Conservation (phyloP, 2,888 invertebrate genomes). For the Trilocha varians region DNA sequence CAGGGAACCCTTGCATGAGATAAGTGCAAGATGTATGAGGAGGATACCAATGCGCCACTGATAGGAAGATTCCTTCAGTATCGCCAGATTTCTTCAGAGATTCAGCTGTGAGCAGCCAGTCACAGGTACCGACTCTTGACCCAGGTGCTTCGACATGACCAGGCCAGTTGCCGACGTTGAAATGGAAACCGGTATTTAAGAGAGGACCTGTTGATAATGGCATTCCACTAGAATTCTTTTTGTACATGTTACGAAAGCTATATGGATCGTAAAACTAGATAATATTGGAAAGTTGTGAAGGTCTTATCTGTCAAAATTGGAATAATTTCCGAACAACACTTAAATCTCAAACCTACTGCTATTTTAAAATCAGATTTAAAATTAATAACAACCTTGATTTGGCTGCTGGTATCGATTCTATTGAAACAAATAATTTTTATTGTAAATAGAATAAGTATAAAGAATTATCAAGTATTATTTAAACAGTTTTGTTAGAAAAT, state of each 20-base stretch:
- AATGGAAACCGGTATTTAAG: conserved; percentile 93
- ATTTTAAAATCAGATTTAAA: too few relatives aligned
- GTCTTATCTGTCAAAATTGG: too few relatives aligned
- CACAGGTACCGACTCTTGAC: conserved; percentile 88
- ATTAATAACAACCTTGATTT: too few relatives aligned
- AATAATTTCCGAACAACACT: too few relatives aligned
- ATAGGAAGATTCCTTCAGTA: conserved; percentile 90
- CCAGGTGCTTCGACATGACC: conserved; percentile 93
- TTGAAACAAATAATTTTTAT: too few relatives aligned
- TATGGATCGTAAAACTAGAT: not conserved
- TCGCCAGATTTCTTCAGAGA: conserved; percentile 84
- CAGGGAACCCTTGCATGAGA: conserved; percentile 87
- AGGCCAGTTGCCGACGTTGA: conserved; percentile 95
- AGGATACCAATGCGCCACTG: conserved; percentile 95
- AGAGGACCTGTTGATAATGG: conserved; percentile 76
- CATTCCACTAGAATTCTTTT: not conserved
- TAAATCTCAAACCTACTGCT: too few relatives aligned
- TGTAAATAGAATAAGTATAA: too few relatives aligned
- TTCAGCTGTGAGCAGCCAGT: conserved; percentile 90
- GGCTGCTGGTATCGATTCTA: too few relatives aligned
- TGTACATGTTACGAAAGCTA: not conserved
- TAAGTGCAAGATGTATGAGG: conserved; percentile 94
- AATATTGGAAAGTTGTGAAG: too few relatives aligned
- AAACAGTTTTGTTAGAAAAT: too few relatives aligned
- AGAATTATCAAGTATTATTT: too few relatives aligned